Evolutionary conservation across 2,797 vertebrate species (phyloP).

Genomic region (Calcarius lapponicus): DNA sequence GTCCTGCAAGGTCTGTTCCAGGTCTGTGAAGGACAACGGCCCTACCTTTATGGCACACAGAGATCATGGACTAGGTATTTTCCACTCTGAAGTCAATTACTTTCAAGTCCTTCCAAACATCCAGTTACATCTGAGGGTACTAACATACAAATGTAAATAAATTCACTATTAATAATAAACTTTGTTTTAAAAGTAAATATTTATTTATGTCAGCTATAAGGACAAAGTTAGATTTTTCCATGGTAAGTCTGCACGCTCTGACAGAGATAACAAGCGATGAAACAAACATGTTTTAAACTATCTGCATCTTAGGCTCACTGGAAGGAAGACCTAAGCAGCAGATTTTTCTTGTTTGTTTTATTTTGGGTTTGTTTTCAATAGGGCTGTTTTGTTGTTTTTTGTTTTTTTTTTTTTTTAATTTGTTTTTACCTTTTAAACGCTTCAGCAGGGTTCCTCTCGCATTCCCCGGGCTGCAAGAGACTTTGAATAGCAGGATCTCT

Average conservation of each 20-base stretch:
- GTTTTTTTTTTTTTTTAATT: neutral
- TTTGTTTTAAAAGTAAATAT: slow-evolving; percentile 8
- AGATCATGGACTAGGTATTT: neutral
- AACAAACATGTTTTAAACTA: neutral
- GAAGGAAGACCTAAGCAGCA: slow-evolving; percentile 5
- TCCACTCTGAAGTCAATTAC: neutral
- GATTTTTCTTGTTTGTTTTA: neutral
- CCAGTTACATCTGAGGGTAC: neutral
- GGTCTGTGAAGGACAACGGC: neutral
- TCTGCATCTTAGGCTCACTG: neutral
- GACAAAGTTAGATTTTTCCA: slow-evolving; percentile 14
- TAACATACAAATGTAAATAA: neutral
- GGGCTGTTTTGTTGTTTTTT: neutral
- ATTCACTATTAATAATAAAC: slow-evolving; percentile 19
- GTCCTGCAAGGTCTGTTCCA: neutral
- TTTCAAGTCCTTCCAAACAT: slow-evolving; percentile 10
- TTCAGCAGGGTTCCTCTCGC: slow-evolving; percentile 94
- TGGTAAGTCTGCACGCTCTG: neutral
- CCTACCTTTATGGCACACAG: neutral
- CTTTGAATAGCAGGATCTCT: slow-evolving; percentile 88
- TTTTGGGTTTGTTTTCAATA: neutral
- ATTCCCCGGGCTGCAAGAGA: slow-evolving; percentile 89
- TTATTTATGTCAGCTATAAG: neutral
- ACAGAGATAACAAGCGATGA: neutral
- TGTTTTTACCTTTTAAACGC: slow-evolving; percentile 93